Conservation (phyloP, 2,888 invertebrate species). For the Mellilla xanthometata region DNA sequence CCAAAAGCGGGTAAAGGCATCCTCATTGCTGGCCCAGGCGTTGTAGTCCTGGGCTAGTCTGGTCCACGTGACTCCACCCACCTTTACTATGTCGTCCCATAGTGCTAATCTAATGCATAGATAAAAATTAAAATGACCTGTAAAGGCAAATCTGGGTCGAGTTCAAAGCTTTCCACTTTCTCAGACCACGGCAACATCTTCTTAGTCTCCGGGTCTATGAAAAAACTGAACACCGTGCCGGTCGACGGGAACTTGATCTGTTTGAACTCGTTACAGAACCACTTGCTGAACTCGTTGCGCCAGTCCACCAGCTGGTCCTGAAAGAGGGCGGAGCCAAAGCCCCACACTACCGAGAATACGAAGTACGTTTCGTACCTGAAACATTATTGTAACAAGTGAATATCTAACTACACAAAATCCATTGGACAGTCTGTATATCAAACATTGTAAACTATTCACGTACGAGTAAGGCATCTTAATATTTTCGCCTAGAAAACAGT, state of each 20-base stretch:
- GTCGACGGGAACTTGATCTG: constrained; percentile 92
- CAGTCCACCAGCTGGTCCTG: constrained; percentile 96
- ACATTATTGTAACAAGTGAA: too few relatives aligned
- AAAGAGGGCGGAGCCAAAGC: constrained; percentile 95
- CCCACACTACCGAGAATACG: constrained; percentile 95
- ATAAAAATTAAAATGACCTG: constrained; percentile 83
- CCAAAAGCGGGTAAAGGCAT: too few relatives aligned
- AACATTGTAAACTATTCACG: too few relatives aligned
- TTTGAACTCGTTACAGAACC: constrained; percentile 97
- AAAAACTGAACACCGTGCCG: constrained; percentile 94
- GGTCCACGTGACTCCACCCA: too few relatives aligned
- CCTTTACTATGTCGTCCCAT: too few relatives aligned
- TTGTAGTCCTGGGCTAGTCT: too few relatives aligned
- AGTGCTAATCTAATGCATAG: too few relatives aligned
- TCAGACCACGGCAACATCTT: constrained; percentile 94
- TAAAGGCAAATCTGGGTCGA: constrained; percentile 93
- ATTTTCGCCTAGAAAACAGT: too few relatives aligned
- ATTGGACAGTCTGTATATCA: too few relatives aligned
- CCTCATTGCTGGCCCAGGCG: too few relatives aligned
- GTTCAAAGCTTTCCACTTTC: constrained; percentile 88
- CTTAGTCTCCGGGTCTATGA: constrained; percentile 93
- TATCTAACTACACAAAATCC: too few relatives aligned
- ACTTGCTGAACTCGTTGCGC: constrained; percentile 96
- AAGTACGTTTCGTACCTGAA: constrained; percentile 94
- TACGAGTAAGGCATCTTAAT: too few relatives aligned